Conservation (phyloP, 2,113 vertebrate species). For the Menidia beryllina region DNA sequence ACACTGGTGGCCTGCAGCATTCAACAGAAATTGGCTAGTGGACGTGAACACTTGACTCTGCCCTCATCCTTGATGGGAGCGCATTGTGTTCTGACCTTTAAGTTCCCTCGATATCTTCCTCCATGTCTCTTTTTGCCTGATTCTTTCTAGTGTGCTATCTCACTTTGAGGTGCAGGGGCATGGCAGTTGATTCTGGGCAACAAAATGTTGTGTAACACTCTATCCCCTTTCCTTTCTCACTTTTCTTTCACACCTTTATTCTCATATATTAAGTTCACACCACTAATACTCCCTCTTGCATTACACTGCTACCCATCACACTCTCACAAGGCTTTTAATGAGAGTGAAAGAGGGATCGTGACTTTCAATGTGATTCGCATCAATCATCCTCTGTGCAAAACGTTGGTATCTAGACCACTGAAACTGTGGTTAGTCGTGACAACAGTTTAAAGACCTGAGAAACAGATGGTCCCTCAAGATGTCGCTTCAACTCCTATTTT, state of each 20-base stretch:
- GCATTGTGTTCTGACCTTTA: constrained; percentile 74
- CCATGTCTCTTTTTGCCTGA: constrained; percentile 24
- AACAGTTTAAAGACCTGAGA: background rate
- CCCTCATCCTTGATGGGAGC: constrained; percentile 63
- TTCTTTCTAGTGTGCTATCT: constrained; percentile 42
- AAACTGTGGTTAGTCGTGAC: constrained; percentile 39
- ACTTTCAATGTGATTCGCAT: constrained; percentile 45
- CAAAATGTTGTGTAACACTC: constrained; percentile 44
- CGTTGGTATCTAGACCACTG: constrained; percentile 29
- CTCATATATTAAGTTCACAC: constrained; percentile 36
- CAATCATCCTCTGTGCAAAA: constrained; percentile 33
- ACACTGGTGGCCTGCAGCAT: constrained; percentile 36
- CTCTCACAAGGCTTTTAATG: constrained; percentile 39
- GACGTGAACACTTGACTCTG: constrained; percentile 64
- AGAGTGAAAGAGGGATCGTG: constrained; percentile 11
- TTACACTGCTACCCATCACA: constrained; percentile 1
- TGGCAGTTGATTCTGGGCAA: constrained; percentile 52
- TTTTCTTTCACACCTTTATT: constrained; percentile 4
- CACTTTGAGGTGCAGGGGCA: constrained; percentile 24
- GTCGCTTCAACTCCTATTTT: constrained; percentile 11
- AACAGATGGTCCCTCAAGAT: constrained; percentile 5
- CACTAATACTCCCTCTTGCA: constrained; percentile 5
- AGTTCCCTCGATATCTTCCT: constrained; percentile 56
- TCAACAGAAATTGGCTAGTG: constrained; percentile 33
- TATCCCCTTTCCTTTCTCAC: constrained; percentile 3